Evolutionary conservation across 1,140 invertebrate genomes (phyloP), one percentile per base, ranked within the genome.

Genomic region (Psilanteris sp.): DNA sequence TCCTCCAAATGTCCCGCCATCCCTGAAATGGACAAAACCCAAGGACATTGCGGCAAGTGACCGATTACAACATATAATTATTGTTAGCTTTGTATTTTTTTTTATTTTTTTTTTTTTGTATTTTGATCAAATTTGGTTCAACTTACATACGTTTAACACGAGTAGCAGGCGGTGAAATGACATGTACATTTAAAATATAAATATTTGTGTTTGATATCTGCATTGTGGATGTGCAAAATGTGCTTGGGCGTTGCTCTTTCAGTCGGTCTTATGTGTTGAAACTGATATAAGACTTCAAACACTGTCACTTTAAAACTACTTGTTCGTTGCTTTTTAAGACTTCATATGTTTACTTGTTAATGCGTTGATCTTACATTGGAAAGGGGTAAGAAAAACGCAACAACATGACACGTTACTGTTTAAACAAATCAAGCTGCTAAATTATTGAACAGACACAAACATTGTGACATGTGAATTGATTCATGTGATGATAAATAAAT

Each of bases 11-110:
- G 82, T 85, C 46, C 87, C 87, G 54, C 79, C 79, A 31, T 88
- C 86, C 80, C 87, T 89, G 87, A 80, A 89, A 87, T 76, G 74
- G 81, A 87, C 80, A 88, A 83, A 85, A 86, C 80, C 85, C 81
- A 87, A 86, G 80, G 61, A 85, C 81, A 85, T 83, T 84, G 83
- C 82, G 78, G 61, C 67, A 43, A 66, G 20, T 64, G 22, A 67
- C 71, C 59, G 43, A 55, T 15, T 46, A 50, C 22, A 70, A 54
- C 64, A 71, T 26, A 44, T 26, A 48, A 16, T 8, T 44, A n/a
- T 26, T 14, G 1, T 18, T 20, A 2, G 5, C 9, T 16, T 61
- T 74, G 26, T 48, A 48, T 48, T 57, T 24, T 31, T 39, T 50
- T 31, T 43, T 54, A 34, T 4, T 13, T 14, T 36, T 54, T 34